Conservation (phyloP, 53 echinoderm and acorn worm species). For the Holothuria scabra region DNA sequence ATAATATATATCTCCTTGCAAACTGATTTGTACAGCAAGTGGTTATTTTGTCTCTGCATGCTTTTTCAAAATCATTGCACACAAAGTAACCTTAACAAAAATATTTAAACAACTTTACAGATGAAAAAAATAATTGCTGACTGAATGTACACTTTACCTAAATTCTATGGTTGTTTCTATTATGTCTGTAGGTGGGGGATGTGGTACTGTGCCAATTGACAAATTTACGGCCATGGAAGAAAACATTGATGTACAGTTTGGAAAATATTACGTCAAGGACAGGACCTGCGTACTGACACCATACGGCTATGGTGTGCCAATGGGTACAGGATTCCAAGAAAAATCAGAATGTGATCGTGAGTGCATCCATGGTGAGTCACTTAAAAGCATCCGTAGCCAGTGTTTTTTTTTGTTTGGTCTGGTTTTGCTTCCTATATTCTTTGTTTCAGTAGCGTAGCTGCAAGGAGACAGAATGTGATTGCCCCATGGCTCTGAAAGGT, state of each 20-base stretch:
- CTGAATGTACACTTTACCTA: no score
- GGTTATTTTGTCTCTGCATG: no score
- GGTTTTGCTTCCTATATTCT: not conserved
- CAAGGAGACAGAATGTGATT: not conserved
- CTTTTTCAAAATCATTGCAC: no score
- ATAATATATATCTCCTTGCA: no score
- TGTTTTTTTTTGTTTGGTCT: no score
- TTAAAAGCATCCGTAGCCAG: not conserved
- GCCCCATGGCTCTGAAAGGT: no score
- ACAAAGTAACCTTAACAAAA: no score
- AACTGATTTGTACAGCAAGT: no score
- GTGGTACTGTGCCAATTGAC: not conserved
- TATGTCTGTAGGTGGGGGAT: not conserved
- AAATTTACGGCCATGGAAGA: not conserved
- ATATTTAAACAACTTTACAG: no score
- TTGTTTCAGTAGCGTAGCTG: not conserved
- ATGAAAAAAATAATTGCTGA: no score
- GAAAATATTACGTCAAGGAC: constrained; percentile 6
- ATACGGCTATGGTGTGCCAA: not conserved
- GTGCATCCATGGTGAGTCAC: constrained; percentile 4
- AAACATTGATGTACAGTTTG: not conserved
- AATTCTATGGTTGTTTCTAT: not conserved
- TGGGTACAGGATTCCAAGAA: constrained; percentile 7
- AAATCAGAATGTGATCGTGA: not conserved
- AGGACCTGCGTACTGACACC: not conserved